A percentile compares a stretch with the other conserved stretches of the same genome.
Evolutionary conservation across 2,797 vertebrate species (phyloP).

Genomic region (Hoplostethus mediterraneus): DNA sequence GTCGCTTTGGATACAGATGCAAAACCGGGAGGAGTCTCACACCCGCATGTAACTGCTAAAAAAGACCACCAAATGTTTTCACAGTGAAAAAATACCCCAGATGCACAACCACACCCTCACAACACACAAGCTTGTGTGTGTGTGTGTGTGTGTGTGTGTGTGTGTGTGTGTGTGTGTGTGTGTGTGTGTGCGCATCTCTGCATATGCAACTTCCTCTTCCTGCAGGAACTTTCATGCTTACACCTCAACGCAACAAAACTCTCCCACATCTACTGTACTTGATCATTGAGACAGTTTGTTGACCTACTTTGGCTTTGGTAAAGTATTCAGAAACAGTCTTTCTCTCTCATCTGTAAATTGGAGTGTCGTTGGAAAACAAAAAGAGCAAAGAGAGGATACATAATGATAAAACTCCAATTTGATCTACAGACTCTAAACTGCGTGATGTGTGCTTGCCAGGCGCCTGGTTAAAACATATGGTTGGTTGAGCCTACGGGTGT

Average conservation of each 20-base stretch:
- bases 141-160: not conserved
- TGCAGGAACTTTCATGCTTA: conserved; percentile 58
- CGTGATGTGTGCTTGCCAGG: not conserved
- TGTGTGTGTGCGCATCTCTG: conserved; percentile 27
- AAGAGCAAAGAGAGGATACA: not conserved
- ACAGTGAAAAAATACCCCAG: conserved; percentile 23
- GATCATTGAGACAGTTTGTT: not conserved
- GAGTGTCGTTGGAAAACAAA: not conserved
- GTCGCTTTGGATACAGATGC: not conserved
- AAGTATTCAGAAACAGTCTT: not conserved
- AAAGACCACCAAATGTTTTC: conserved; percentile 33
- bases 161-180: not conserved
- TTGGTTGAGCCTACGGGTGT: too few relatives aligned
- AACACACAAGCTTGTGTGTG: not conserved
- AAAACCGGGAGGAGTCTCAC: not conserved
- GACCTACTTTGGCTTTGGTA: not conserved
- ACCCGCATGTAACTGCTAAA: conserved; percentile 19
- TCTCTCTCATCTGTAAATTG: too few relatives aligned
- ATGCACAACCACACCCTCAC: conserved; percentile 40
- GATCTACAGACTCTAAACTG: too few relatives aligned
- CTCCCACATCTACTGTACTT: conserved; percentile 30
- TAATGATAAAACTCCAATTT: not conserved
- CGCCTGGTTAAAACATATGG: not conserved
- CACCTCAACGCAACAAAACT: conserved; percentile 13
- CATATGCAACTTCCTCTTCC: conserved; percentile 66